Evolutionary conservation across 1,140 invertebrate species (phyloP), one percentile per base, ranked within the genome.

Genomic region (Mylabris phalerata): DNA sequence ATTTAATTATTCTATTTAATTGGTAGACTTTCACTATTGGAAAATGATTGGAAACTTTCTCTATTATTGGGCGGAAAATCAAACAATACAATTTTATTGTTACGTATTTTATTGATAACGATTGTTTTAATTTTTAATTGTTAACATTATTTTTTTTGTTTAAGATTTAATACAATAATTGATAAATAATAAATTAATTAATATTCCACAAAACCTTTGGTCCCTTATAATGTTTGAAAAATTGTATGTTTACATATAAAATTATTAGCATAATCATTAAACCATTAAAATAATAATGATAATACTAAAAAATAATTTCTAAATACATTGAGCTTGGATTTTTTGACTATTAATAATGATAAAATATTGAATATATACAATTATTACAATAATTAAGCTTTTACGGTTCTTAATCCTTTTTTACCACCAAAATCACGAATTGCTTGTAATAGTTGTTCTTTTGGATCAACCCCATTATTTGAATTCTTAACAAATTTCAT

Each of bases 341-440:
- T 54, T 48, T 56, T 65, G 61, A 65, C 64, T 65, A 65, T 50
- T 38, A 4, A 50, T 7, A 25, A 50, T 38, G 58, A 51, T 27
- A 50, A 11, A 62, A 19, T 19, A 19, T 19, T 19, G 39, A 57
- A 27, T 58, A 62, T 60, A 50, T 59, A 65, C 56, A 64, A 59
- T 48, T 49, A 47, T 11, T 7, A 49, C 40, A 49, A 32, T 32
- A 32, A 32, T 64, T 59, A 71, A 19, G 54, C 62, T 65, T 70
- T 78, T 64, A 82, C 79, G 68, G 78, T 77, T 62, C 75, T 79
- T 25, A 87, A 71, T 26, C 77, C 78, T 48, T 76, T 75, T 45
- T 76, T 77, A 9, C 83, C 83, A 0, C 82, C 82, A 64, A 89
- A 89, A 65, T 79, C 83, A 60, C 86, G 74, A 59, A 91, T 90